These are phyloP conservation scores for Anhinga anhinga DNA, from an alignment of 2,113 vertebrate species.

Conservation along the genomic window DNA sequence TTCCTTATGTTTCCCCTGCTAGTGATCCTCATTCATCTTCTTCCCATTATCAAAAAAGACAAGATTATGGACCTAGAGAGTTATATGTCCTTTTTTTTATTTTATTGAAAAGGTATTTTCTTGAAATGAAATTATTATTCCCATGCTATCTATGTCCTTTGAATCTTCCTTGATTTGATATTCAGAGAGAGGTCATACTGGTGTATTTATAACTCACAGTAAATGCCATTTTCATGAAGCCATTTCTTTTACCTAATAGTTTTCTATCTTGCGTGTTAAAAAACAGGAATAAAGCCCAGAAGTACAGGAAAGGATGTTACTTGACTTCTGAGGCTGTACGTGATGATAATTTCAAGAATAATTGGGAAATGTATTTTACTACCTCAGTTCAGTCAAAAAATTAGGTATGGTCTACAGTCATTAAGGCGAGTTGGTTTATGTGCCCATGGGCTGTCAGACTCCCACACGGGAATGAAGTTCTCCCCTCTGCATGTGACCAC, in stretches of 20 bases:
- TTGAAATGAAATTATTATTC: constrained; percentile 61
- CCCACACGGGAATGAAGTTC: rapidly evolving
- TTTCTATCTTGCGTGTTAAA: background rate
- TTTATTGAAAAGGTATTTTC: constrained; percentile 64
- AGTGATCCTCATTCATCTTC: constrained; percentile 70
- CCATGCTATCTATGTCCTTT: constrained; percentile 48
- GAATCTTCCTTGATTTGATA: constrained; percentile 53
- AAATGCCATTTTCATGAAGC: constrained; percentile 22
- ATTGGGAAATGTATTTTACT: background rate
- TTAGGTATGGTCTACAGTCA: background rate
- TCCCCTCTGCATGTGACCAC: background rate
- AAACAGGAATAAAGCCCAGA: background rate
- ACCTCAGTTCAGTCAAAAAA: background rate
- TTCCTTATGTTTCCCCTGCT: constrained; percentile 66
- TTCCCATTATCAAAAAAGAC: constrained; percentile 63
- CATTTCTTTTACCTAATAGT: background rate
- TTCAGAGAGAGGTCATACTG: constrained; percentile 41
- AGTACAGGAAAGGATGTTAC: background rate
- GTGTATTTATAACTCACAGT: constrained; percentile 13
- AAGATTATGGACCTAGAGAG: constrained; percentile 64
- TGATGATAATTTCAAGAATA: background rate
- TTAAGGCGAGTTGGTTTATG: background rate
- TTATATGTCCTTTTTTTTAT: constrained; percentile 46
- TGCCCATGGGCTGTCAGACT: background rate
- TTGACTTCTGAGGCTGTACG: background rate